These are phyloP conservation scores for Chrysogorgia sp. DNA, from an alignment of 92 coral and sea anemone species.

Conservation along the genomic window DNA sequence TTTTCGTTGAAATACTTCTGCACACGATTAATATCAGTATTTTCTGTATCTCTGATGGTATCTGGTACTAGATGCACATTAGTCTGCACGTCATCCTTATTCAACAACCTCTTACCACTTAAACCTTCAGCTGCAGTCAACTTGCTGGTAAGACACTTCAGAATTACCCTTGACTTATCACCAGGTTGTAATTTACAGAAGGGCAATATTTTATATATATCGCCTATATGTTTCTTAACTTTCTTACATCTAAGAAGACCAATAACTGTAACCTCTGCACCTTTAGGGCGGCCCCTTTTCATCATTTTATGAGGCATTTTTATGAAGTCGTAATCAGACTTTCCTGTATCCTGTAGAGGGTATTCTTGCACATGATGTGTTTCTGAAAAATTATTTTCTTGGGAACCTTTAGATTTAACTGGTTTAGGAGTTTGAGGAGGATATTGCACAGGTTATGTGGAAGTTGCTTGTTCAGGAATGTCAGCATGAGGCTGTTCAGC, in stretches of 20 bases:
- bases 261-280: slow-evolving; percentile 61
- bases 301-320: slow-evolving; percentile 63
- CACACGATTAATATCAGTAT: slow-evolving; percentile 61
- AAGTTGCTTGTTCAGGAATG: too few relatives aligned
- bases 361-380: too few relatives aligned
- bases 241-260: slow-evolving; percentile 56
- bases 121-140: slow-evolving; percentile 62
- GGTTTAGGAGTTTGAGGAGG: too few relatives aligned
- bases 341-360: neutral
- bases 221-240: slow-evolving; percentile 46
- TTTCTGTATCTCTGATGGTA: slow-evolving; percentile 56
- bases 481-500: too few relatives aligned
- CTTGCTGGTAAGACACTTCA: slow-evolving; percentile 40
- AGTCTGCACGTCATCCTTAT: slow-evolving; percentile 41
- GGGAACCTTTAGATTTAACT: too few relatives aligned
- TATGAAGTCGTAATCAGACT: neutral
- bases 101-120: slow-evolving; percentile 42
- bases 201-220: slow-evolving; percentile 28
- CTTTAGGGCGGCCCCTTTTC: slow-evolving; percentile 70
- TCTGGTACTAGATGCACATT: slow-evolving; percentile 52
- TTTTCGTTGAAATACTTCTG: slow-evolving; percentile 52
- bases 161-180: slow-evolving; percentile 52
- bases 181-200: slow-evolving; percentile 50
- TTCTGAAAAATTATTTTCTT: too few relatives aligned
- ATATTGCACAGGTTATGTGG: too few relatives aligned